Evolutionary conservation across 2,888 invertebrate genomes (phyloP).

Genomic region (Brachylomia viminalis): DNA sequence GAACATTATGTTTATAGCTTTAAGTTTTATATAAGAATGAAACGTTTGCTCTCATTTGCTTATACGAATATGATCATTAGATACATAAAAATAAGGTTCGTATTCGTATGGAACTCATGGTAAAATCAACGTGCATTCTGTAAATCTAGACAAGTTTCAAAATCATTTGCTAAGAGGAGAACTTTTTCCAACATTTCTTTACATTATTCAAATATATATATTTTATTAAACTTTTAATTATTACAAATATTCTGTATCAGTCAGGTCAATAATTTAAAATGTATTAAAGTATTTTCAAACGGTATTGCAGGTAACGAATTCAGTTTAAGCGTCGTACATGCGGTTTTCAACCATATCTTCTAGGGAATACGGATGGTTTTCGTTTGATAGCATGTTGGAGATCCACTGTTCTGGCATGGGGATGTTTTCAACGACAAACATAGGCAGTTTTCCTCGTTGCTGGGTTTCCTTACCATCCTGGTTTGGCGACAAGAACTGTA

Average conservation of each 20-base stretch:
- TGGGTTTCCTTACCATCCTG: conserved; percentile 68
- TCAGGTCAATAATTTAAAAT: conserved; percentile 24
- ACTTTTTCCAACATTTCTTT: not conserved
- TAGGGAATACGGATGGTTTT: conserved; percentile 73
- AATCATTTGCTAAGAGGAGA: not conserved
- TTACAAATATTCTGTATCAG: not conserved
- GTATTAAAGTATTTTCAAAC: conserved; percentile 46
- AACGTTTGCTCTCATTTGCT: not conserved
- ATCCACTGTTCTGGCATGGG: conserved; percentile 73
- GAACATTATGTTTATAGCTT: not conserved
- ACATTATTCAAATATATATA: not conserved
- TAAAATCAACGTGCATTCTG: not conserved
- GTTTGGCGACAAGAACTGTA: conserved; percentile 70
- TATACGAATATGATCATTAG: not conserved
- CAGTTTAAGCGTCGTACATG: conserved; percentile 59
- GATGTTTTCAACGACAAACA: conserved; percentile 73
- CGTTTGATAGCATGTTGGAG: conserved; percentile 69
- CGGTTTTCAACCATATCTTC: conserved; percentile 76
- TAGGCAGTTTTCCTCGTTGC: conserved; percentile 67
- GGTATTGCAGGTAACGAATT: conserved; percentile 64
- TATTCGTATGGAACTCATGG: not conserved
- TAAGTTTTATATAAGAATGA: not conserved
- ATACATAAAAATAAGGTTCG: too few species aligned
- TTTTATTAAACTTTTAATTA: too few species aligned
- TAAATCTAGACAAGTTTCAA: not conserved